Base-by-base conservation (phyloP, 2,888 invertebrate genomes). In the Lithophane semibrunnea region DNA sequence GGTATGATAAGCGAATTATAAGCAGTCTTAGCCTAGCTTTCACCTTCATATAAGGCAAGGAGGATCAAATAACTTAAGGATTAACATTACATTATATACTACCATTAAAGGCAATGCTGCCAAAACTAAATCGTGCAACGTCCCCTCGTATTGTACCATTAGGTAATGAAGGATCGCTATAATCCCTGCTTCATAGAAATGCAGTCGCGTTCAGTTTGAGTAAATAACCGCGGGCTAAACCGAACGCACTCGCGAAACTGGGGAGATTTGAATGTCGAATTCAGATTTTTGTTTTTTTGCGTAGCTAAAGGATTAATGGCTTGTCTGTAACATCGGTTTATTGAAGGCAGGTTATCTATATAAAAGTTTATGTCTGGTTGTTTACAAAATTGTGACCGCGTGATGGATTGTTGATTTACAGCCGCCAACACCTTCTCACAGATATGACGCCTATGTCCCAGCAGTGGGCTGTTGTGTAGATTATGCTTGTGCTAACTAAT, bases 131-230 rank as follows among this genome's bases (percentile, higher is more conserved):
- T 88, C 83, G 81, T 79, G 84, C 76, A 73, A 81, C 84, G 83
- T 84, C 91, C 91, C 93, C 91, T 93, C 92, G n/a, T 21, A 83
- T 77, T 80, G 69, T 83, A 18, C 86, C 80, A 88, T 85, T 95
- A 94, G 90, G 90, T 94, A 95, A 95, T 95, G 94, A 94, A 94
- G 91, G 92, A 93, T 94, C 91, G 91, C 84, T 87, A 91, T 95
- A 95, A 95, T 95, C 94, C 94, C 80, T 79, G 84, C 83, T 89
- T 77, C 88, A 87, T 86, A 90, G 82, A 75, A 88, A 90, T 89
- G 88, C 88, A 84, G 76, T 76, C 82, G 80, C 67, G 88, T 90
- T 90, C 87, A 83, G 84, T 68, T 86, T 92, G 87, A 86, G 93
- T 91, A 94, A 95, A 95, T 93, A 95, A 88, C 95, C 94, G 86